A percentile compares a stretch with the other conserved stretches of the same genome.
These are phyloP conservation scores for Silurus meridionalis DNA, from an alignment of 2,113 vertebrate genomes.

Conservation along the genomic window DNA sequence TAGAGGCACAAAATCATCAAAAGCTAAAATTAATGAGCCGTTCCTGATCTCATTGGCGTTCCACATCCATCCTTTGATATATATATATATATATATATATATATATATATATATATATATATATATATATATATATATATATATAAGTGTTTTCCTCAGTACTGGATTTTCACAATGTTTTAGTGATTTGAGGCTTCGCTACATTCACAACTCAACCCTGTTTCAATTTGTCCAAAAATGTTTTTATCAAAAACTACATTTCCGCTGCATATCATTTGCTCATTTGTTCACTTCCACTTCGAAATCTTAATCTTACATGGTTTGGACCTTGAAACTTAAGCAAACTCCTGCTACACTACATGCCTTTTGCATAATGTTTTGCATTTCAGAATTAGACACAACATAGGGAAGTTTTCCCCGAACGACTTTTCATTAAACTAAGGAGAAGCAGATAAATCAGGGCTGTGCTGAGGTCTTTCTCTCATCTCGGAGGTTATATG, in stretches of 20 bases:
- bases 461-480: slow-evolving; percentile 40
- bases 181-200: slow-evolving; percentile 2
- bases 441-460: slow-evolving; percentile 23
- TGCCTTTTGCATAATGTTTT: background rate
- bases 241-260: background rate
- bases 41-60: slow-evolving; percentile 25
- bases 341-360: background rate
- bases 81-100: slow-evolving; percentile 9
- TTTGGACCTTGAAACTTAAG: no score
- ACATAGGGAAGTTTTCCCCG: slow-evolving; percentile 8
- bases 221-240: background rate
- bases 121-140: no score
- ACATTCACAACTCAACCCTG: slow-evolving; percentile 34
- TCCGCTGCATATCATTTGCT: background rate
- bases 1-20: slow-evolving; percentile 67
- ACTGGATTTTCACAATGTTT: slow-evolving; percentile 25
- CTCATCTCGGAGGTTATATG: slow-evolving; percentile 32
- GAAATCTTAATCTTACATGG: background rate
- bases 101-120: background rate
- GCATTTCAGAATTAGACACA: slow-evolving; percentile 12
- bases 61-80: background rate
- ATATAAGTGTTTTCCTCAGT: background rate
- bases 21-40: slow-evolving; percentile 40
- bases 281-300: background rate
- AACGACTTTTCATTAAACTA: slow-evolving; percentile 8